Conservation (phyloP, 2,113 vertebrate genomes). For the human region GRCh38 chr2:6708501-6709000, state of each 20-base stretch:
- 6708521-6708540: not conserved
- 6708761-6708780: not conserved
- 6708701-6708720: not conserved
- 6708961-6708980: not conserved
- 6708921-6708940: not conserved
- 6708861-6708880: not conserved
- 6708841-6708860: not conserved
- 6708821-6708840: not conserved
- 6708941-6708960: not conserved
- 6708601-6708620: not conserved
- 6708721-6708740: not conserved
- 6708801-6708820: not conserved
- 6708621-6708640: not conserved
- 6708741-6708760: not conserved
- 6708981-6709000: not conserved
- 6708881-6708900: not conserved
- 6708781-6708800: not conserved
- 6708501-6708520: not conserved
- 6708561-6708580: not conserved
- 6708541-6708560: not conserved
- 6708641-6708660: not conserved
- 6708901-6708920: not conserved
- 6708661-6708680: not conserved
- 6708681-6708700: not conserved
- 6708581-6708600: too few relatives aligned